Evolutionary conservation across 2,888 invertebrate species (phyloP), one percentile per base, ranked within the genome.

Genomic region (Limnephilus auricula): DNA sequence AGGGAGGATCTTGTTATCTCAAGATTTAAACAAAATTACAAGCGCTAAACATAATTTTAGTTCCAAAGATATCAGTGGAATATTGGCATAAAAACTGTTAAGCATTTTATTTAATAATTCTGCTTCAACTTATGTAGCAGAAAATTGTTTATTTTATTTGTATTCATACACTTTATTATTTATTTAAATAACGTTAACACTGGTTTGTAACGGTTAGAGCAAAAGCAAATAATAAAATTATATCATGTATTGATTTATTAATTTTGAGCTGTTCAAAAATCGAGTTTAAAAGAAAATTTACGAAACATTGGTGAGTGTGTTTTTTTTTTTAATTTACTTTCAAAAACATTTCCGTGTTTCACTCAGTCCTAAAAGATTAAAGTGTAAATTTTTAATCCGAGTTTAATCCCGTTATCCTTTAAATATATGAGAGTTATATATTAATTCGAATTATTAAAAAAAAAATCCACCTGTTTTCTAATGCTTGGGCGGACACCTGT

Each of bases 401-500:
- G 50, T 18, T 18, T 65, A 65, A 25, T 65, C 25, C 18, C 25
- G 31, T 80, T 31, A 80, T 80, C 80, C 80, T 30, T 13, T 80
- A 40, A 85, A 85, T 85, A 30, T 18, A 82, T 34, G 18, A 82
- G 34, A n/a, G 82, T 32, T 82, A 45, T 31, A 85, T 85, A 30
- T 85, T 50, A 45, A 30, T 50, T 18, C 15, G 25, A 40, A 30
- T 85, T 85, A n/a, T 50, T 50, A 65, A 90, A 79, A 88, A 79
- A 88, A 90, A 90, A 85, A 78, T 90, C 50, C 90, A 90, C 90
- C 90, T 90, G 90, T 90, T 50, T 65, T 90, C 30, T 25, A 88
- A n/a, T 80, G 79, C 32, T n/a, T n/a, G 90, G 79, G 50, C 37
- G 91, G 79, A 92, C 92, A 92, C 92, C 92, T 92, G 92, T 92